Evolutionary conservation across 1,140 invertebrate genomes (phyloP).

Genomic region (Bombus turneri): DNA sequence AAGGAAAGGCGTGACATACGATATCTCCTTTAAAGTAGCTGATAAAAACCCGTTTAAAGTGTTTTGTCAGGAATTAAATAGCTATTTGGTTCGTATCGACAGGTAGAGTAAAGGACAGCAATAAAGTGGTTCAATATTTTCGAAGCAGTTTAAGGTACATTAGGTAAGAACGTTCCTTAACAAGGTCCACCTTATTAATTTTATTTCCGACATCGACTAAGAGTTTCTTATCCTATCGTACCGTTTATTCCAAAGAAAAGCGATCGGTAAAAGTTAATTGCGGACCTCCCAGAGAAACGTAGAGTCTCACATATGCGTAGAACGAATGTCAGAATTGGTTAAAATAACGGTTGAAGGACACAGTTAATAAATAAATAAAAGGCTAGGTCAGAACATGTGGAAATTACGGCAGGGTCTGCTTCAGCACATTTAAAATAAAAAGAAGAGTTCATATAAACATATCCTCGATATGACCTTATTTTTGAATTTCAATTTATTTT

Average conservation of each 20-base stretch:
- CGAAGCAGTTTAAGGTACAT: background rate
- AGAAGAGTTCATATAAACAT: too few species aligned
- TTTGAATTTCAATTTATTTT: too few species aligned
- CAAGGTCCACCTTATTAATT: background rate
- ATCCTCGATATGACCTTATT: too few species aligned
- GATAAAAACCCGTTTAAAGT: slow-evolving; percentile 4
- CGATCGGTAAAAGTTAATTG: background rate
- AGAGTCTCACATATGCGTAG: too few species aligned
- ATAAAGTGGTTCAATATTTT: slow-evolving; percentile 4
- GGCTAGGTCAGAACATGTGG: too few species aligned
- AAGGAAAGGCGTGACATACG: background rate
- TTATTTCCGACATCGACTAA: background rate
- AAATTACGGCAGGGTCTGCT: too few species aligned
- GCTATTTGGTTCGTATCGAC: background rate
- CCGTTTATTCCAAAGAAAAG: background rate
- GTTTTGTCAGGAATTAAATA: background rate
- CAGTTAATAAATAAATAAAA: too few species aligned
- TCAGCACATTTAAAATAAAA: too few species aligned
- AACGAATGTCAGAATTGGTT: too few species aligned
- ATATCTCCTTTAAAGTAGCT: background rate
- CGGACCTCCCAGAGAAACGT: too few species aligned
- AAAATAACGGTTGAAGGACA: too few species aligned
- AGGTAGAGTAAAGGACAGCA: background rate
- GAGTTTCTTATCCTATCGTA: background rate
- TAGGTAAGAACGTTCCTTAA: slow-evolving; percentile 7